Base-by-base conservation (phyloP, 1,140 invertebrate genomes). In the Neomicropteryx cornuta region DNA sequence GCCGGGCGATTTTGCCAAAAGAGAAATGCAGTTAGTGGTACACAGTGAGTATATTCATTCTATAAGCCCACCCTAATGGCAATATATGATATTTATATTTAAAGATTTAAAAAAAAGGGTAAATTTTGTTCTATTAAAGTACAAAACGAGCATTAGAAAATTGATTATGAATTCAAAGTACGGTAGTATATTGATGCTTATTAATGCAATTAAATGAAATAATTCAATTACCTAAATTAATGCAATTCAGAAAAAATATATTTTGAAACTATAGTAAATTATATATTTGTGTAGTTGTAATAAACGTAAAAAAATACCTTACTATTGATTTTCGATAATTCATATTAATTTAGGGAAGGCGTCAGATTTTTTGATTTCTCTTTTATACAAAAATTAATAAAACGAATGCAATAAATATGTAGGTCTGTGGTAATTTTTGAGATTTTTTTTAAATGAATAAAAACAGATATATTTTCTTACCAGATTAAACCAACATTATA, bases 11-110 rank as follows among this genome's bases (percentile, higher is more conserved):
- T 38, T 63, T 8, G 62, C 62, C 13, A 49, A 60, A 41, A 49
- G 62, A 44, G 58, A 57, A n/a, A 55, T 66, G 19, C 50, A 58
- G 10, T 46, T 66, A 29, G 60, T 62, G 43, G 53, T 66, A n/a
- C 62, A 66, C 41, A 66, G 62, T 65, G 55, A 60, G 60, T 46
- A 33, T 30, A 23, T 20, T 37, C 32, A 18, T n/a, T n/a, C n/a
- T n/a, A n/a, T n/a, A n/a, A n/a, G n/a, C n/a, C n/a, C n/a, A n/a
- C n/a, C n/a, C n/a, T n/a, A n/a, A n/a, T n/a, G n/a, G n/a, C n/a
- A n/a, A n/a, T n/a, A n/a, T n/a, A n/a, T n/a, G n/a, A n/a, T n/a
- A n/a, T n/a, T 27, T 18, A 5, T 31, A 16, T n/a, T 40, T 40
- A 11, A 27, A 38, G 5, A n/a, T 38, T 5, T 35, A 5, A 35